These are phyloP conservation scores for Philereme transversata DNA, from an alignment of 2,888 invertebrate species.

Conservation along the genomic window DNA sequence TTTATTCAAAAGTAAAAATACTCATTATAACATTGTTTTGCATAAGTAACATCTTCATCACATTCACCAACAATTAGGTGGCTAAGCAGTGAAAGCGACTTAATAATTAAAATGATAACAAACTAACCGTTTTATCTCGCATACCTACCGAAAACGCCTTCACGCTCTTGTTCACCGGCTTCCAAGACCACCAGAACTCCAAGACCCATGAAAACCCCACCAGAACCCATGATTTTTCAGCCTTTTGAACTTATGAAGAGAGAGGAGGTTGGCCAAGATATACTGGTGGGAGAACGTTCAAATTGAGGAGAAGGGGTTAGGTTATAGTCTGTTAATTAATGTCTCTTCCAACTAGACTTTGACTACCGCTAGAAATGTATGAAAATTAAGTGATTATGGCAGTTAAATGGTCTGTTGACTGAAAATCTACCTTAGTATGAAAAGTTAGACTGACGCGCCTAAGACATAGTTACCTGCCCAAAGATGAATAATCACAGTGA, in stretches of 20 bases:
- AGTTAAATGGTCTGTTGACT: neutral
- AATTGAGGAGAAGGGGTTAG: neutral
- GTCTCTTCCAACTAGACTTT: neutral
- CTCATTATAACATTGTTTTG: neutral
- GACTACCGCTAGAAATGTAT: neutral
- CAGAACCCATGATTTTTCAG: neutral
- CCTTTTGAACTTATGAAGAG: neutral
- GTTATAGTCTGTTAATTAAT: constrained; percentile 2
- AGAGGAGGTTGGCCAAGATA: neutral
- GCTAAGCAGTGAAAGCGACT: constrained; percentile 49
- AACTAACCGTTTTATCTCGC: constrained; percentile 41
- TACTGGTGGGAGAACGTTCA: constrained; percentile 7
- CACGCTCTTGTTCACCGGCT: constrained; percentile 61
- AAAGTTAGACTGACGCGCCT: no score
- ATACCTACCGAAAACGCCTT: constrained; percentile 53
- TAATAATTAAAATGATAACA: constrained; percentile 56
- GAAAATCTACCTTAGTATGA: neutral
- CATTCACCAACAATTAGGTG: neutral
- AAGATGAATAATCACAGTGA: no score
- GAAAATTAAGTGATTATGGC: neutral
- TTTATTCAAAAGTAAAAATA: no score
- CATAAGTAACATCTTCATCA: neutral
- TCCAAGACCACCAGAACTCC: constrained; percentile 37
- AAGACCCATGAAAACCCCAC: constrained; percentile 29
- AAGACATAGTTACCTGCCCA: no score